Evolutionary conservation across 2,113 vertebrate genomes (phyloP).

Genomic region (Anguilla japonica): DNA sequence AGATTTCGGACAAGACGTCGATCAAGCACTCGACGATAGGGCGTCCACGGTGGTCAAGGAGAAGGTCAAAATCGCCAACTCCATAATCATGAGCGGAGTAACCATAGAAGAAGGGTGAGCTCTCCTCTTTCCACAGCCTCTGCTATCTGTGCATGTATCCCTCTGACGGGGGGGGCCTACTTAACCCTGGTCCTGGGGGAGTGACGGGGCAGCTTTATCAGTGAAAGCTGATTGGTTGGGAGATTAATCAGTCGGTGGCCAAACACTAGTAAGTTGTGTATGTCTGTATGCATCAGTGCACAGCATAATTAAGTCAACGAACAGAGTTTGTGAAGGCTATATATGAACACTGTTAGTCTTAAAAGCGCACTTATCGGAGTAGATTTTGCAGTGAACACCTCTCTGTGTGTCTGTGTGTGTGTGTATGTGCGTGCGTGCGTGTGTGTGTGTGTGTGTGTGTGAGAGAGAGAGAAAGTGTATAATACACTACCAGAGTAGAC

Average conservation of each 20-base stretch:
- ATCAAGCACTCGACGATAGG: conserved; percentile 87
- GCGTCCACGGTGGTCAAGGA: conserved; percentile 79
- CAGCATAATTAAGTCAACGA: too few relatives aligned
- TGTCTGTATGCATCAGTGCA: too few relatives aligned
- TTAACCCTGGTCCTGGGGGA: background rate
- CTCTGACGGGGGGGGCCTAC: background rate
- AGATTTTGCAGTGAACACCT: too few relatives aligned
- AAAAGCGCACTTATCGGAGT: too few relatives aligned
- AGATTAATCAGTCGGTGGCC: background rate
- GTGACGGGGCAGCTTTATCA: background rate
- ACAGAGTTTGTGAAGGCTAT: too few relatives aligned
- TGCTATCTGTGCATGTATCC: background rate
- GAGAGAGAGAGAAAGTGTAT: background rate
- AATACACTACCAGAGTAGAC: background rate
- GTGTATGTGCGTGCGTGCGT: too few relatives aligned
- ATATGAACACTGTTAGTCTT: too few relatives aligned
- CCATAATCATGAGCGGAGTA: conserved; percentile 95
- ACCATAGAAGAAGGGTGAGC: conserved; percentile 93
- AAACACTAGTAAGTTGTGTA: background rate
- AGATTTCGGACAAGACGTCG: conserved; percentile 88
- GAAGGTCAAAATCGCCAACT: conserved; percentile 88
- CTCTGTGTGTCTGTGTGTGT: too few relatives aligned
- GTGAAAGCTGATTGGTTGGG: background rate
- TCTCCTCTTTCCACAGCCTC: background rate
- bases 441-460: too few relatives aligned